Base-by-base conservation (phyloP, 2,113 vertebrate genomes). In the Porphyrio hochstetteri region DNA sequence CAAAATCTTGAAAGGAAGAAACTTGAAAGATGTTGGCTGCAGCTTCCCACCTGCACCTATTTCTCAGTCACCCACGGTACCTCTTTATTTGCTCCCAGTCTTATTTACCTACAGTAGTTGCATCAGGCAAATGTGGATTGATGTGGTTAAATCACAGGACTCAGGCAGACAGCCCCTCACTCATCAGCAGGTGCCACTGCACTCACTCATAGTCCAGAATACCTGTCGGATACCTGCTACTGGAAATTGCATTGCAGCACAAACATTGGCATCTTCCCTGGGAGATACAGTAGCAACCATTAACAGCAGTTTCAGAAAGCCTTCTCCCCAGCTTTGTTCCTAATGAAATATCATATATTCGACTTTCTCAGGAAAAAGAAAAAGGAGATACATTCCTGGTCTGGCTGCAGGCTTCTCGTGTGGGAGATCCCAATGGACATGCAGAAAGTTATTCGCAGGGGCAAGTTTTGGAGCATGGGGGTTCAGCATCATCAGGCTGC, bases 91-190 rank as follows among this genome's bases (percentile, higher is more conserved):
- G 31, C 29, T 63, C 69, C 33, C n/a, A 9, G 20, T 53, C 56
- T 83, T 42, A 35, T 60, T 44, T 33, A 16, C 35, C n/a, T 48
- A 8, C 9, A 28, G 56, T 16, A 65, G 44, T 35, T 61, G 44
- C 13, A 48, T 27, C 0, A 0, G 9, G 9, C 0, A 2, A 46
- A 28, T 3, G 20, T 31, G 56, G 33, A 25, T 29, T 1, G 0
- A 29, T 10, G 55, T 16, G n/a, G 15, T 7, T 33, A 31, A 82
- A 50, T 7, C 36, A 25, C 33, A 23, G 31, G 35, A 33, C 31
- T 24, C 46, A 0, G 1, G 2, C 31, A 40, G 52, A 14, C 16
- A 17, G 19, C 18, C 31, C 50, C 69, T 65, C 38, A 8, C 16
- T 27, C 46, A 38, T 46, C 59, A 31, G 48, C 28, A 33, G 60